Base-by-base conservation (phyloP, 2,797 vertebrate species). In the Phalloptychus januarius region DNA sequence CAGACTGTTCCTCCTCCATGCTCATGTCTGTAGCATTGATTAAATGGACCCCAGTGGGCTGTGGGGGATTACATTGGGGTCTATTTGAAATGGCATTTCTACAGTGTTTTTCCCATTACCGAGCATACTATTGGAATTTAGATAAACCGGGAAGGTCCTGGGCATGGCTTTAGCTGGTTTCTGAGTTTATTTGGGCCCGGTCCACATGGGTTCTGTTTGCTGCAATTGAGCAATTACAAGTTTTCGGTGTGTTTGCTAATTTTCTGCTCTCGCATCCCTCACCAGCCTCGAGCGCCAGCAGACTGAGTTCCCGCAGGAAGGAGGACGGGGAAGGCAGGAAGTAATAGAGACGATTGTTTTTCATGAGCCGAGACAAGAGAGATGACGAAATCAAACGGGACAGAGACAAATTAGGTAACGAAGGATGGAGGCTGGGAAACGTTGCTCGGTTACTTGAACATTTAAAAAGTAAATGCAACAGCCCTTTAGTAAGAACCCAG, bases 21-120 rank as follows among this genome's bases (percentile, higher is more conserved):
- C 93, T 89, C 92, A 89, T 94, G 94, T 95, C 94, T 93, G 90
- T 92, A 95, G 94, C 92, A 94, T 95, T 95, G 94, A 96, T 95
- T 95, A 95, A 96, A 94, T 91, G 91, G 93, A 93, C 93, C 92
- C 92, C 91, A 70, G 93, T 93, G 92, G 92, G 90, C 85, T 61
- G 85, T 91, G 94, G 91, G 91, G 94, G 94, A 95, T 95, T 95
- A 95, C 92, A 92, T 91, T 80, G 90, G 91, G 93, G 92, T 92
- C 92, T 92, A 92, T 95, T 95, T 94, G 92, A 93, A 95, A 92
- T 93, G 92, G 88, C 93, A 88, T 93, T 93, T 92, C 78, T 88
- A 87, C 88, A 85, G 77, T 89, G 89, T 94, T 93, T 94, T 92
- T 91, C 89, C 89, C 92, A 94, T 94, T 94, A 94, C 94, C 91